Base-by-base conservation (phyloP, 2,113 vertebrate species). In the Junco hyemalis region DNA sequence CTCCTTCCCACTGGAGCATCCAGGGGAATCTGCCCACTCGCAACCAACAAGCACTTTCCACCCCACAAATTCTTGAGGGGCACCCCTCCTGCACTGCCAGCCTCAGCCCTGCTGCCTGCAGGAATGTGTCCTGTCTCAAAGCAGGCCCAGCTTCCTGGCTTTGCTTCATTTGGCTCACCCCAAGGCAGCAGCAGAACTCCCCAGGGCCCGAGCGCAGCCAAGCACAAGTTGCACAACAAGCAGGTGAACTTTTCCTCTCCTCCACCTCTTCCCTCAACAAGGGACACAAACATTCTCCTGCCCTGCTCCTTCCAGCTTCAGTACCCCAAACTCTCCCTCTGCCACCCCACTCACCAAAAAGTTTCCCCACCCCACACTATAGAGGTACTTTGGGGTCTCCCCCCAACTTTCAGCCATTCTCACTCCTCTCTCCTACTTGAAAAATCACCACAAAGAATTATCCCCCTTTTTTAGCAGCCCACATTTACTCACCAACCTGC, bases 331-430 rank as follows among this genome's bases (percentile, higher is more conserved):
- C 2, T 38, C 6, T 40, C 45, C 23, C 29, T 26, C 73, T 23
- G 10, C 28, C 19, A 29, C 12, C 3, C 8, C 21, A n/a, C n/a
- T 45, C 42, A 35, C 69, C 11, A 22, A 38, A 81, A 63, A 2
- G 0, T 8, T 51, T 29, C 64, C 19, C 53, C 25, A 7, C 10
- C 23, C 15, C 6, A 5, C 3, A 7, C 18, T 28, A 16, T 2
- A 16, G 16, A 51, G 80, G 5, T 19, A 51, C 12, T 71, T 14
- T 2, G 5, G 38, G 64, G 12, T 14, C 11, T 45, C 7, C 28
- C 7, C 3, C 0, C 5, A 5, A 10, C 12, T 33, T 36, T 45
- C 54, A 47, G 7, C n/a, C 5, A 9, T 28, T 19, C 14, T 7
- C 9, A 8, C 14, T 63, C 38, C 15, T 5, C 5, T 18, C 9